Conservation (phyloP, 2,888 invertebrate species). For the Brachyptera putata region DNA sequence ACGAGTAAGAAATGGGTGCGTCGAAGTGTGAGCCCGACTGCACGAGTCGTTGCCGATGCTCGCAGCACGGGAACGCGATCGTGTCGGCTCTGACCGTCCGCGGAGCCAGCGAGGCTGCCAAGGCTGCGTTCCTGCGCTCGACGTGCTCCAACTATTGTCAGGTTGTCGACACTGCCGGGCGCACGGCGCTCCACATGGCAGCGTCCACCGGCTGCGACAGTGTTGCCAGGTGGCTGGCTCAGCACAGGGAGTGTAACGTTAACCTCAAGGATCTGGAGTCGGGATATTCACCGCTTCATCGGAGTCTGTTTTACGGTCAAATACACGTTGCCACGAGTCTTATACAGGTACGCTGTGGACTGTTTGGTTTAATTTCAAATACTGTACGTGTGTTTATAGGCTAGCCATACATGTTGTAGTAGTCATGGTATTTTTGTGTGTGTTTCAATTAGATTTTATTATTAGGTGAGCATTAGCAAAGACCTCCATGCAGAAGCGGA, state of each 20-base stretch:
- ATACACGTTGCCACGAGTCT: constrained; percentile 67
- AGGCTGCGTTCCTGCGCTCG: constrained; percentile 56
- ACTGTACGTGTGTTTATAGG: too few species aligned
- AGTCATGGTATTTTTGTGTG: too few species aligned
- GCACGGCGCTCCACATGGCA: constrained; percentile 74
- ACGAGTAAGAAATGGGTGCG: not conserved
- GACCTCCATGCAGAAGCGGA: too few species aligned
- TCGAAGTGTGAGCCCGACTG: constrained; percentile 50
- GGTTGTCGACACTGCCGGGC: constrained; percentile 58
- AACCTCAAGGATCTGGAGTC: constrained; percentile 66
- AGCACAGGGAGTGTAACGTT: constrained; percentile 56
- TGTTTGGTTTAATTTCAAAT: too few species aligned
- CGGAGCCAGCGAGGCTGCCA: constrained; percentile 53
- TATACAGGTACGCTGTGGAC: constrained; percentile 54
- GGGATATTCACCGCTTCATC: constrained; percentile 75
- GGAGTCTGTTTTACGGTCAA: constrained; percentile 78
- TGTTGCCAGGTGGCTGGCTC: constrained; percentile 70
- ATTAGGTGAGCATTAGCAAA: too few species aligned
- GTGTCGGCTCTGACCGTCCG: constrained; percentile 62
- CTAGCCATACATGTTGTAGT: too few species aligned
- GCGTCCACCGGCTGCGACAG: constrained; percentile 66
- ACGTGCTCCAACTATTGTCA: constrained; percentile 58
- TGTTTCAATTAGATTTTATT: too few species aligned
- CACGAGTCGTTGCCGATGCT: constrained; percentile 55
- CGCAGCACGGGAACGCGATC: constrained; percentile 55